Percentiles rank a stretch among this genome's conserved stretches.
These are phyloP conservation scores for Cariama cristata DNA, from an alignment of 2,113 vertebrate species.

Conservation along the genomic window DNA sequence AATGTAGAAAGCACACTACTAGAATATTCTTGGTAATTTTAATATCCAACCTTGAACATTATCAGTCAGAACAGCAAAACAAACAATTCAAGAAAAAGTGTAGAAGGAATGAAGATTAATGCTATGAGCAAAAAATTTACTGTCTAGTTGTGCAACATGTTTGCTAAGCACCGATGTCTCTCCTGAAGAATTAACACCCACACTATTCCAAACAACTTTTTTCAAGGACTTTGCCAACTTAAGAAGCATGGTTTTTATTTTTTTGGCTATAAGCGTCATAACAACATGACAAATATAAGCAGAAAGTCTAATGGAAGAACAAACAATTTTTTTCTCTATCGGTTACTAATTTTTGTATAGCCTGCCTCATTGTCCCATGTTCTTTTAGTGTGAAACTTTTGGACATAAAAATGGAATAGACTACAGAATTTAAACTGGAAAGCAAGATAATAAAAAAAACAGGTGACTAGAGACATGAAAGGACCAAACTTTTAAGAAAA, in stretches of 20 bases:
- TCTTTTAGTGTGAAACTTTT: background rate
- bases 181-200: conserved; percentile 12
- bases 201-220: background rate
- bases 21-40: background rate
- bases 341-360: background rate
- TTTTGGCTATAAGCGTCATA: background rate
- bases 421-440: background rate
- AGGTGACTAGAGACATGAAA: background rate
- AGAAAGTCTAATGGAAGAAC: background rate
- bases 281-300: background rate
- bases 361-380: background rate
- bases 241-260: background rate
- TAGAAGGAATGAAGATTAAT: background rate
- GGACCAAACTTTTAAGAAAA: background rate
- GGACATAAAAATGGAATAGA: background rate
- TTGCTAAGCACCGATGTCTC: background rate
- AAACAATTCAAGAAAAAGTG: background rate
- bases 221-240: conserved; percentile 11
- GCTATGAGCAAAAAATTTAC: background rate
- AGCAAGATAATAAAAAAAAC: background rate
- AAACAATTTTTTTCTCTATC: background rate
- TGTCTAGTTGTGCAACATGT: background rate
- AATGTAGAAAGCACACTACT: background rate
- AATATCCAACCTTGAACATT: background rate
- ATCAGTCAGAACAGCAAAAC: background rate